A percentile compares a stretch with the other conserved stretches of the same genome.
Evolutionary conservation across 2,888 invertebrate genomes (phyloP).

Genomic region (Carabus problematicus): DNA sequence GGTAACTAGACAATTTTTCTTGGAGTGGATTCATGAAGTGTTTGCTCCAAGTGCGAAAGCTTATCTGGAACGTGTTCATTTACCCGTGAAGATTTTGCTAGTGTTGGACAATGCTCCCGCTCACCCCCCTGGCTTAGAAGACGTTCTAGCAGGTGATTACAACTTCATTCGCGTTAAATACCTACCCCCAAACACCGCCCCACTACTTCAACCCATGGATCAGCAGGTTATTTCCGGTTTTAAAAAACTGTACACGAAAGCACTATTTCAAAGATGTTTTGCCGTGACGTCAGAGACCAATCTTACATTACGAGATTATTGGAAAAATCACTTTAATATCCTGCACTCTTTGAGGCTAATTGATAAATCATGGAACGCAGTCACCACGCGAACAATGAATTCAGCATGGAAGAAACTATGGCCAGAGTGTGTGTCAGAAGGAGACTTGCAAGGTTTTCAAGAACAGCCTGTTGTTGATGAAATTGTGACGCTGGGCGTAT

Average conservation of each 20-base stretch:
- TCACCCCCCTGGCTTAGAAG: slow-evolving; percentile 42
- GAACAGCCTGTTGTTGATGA: slow-evolving; percentile 8
- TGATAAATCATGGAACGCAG: slow-evolving; percentile 43
- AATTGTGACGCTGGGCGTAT: not conserved
- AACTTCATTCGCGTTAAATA: slow-evolving; percentile 44
- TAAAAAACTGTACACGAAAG: slow-evolving; percentile 52
- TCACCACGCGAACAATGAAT: slow-evolving; percentile 39
- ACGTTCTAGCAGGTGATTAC: slow-evolving; percentile 45
- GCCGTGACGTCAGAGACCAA: slow-evolving; percentile 49
- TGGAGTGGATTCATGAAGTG: slow-evolving; percentile 45
- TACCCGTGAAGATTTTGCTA: slow-evolving; percentile 49
- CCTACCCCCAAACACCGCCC: slow-evolving; percentile 48
- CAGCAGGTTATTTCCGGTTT: slow-evolving; percentile 48
- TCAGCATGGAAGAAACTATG: slow-evolving; percentile 45
- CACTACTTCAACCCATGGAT: slow-evolving; percentile 50
- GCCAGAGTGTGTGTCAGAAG: slow-evolving; percentile 46
- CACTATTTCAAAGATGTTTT: slow-evolving; percentile 49
- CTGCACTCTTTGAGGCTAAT: slow-evolving; percentile 48
- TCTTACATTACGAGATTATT: slow-evolving; percentile 51
- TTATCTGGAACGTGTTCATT: slow-evolving; percentile 47
- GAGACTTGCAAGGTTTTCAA: slow-evolving; percentile 51
- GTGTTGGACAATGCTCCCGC: slow-evolving; percentile 48
- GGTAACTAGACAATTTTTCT: slow-evolving; percentile 38
- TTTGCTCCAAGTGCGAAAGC: slow-evolving; percentile 49
- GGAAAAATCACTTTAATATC: slow-evolving; percentile 53